A percentile compares a stretch with the other conserved stretches of the same genome.
These are phyloP conservation scores for Graphium colonna DNA, from an alignment of 2,888 invertebrate species.

Conservation along the genomic window DNA sequence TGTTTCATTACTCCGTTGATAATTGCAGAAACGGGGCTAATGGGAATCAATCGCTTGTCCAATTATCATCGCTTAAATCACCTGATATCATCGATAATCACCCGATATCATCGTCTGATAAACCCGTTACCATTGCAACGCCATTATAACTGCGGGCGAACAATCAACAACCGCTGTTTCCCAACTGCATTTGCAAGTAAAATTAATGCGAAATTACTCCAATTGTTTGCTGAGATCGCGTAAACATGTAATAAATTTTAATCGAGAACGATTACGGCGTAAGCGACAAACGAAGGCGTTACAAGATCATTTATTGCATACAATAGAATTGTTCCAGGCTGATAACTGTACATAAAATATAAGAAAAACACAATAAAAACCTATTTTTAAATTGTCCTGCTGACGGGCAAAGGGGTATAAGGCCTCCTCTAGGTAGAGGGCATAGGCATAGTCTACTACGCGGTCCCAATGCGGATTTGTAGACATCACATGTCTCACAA, in stretches of 20 bases:
- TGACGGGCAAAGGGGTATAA: too few species aligned
- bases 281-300: slow-evolving; percentile 19
- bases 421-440: too few species aligned
- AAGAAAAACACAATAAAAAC: too few species aligned
- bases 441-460: too few species aligned
- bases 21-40: background rate
- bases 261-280: slow-evolving; percentile 1
- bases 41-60: background rate
- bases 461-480: too few species aligned
- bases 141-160: slow-evolving; percentile 1
- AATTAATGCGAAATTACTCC: slow-evolving; percentile 27
- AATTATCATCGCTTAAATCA: background rate
- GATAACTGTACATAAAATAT: too few species aligned
- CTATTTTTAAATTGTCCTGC: too few species aligned
- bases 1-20: background rate
- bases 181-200: slow-evolving; percentile 24
- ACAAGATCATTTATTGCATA: too few species aligned
- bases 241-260: slow-evolving; percentile 29
- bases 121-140: background rate
- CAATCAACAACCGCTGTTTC: slow-evolving; percentile 19
- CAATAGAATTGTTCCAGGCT: too few species aligned
- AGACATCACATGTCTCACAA: too few species aligned
- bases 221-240: slow-evolving; percentile 27
- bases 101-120: slow-evolving; percentile 6
- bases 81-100: background rate